These are phyloP conservation scores for Rhinopomastus cyanomelas DNA, from an alignment of 2,113 vertebrate species.

Conservation along the genomic window DNA sequence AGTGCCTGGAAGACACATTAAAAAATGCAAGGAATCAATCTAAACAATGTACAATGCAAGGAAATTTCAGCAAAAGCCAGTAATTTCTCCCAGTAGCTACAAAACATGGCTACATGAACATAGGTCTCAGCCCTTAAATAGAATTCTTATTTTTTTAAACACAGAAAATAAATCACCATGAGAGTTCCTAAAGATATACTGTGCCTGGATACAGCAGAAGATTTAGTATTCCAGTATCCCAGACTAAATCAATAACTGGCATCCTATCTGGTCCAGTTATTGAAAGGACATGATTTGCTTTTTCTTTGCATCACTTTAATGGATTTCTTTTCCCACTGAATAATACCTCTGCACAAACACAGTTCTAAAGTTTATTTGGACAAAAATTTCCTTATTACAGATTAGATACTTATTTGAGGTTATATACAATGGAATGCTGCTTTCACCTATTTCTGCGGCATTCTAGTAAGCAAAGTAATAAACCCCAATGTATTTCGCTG, in stretches of 20 bases:
- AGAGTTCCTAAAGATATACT: slow-evolving; percentile 53
- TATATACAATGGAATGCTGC: not conserved
- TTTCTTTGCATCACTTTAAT: slow-evolving; percentile 62
- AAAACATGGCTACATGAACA: not conserved
- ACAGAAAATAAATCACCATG: slow-evolving; percentile 39
- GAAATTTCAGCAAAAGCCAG: not conserved
- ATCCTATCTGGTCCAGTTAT: slow-evolving; percentile 59
- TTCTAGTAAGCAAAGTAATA: slow-evolving; percentile 4
- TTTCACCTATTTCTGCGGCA: not conserved
- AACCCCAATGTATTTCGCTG: not conserved
- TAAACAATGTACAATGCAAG: not conserved
- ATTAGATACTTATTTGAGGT: not conserved
- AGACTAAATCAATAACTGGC: slow-evolving; percentile 74
- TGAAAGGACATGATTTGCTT: slow-evolving; percentile 67
- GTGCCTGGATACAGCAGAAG: slow-evolving; percentile 55
- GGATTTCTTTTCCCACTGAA: slow-evolving; percentile 48
- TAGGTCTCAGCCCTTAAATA: slow-evolving; percentile 1
- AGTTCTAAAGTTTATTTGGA: slow-evolving; percentile 38
- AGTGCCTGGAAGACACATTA: not conserved
- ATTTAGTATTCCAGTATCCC: slow-evolving; percentile 65
- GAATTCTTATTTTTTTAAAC: slow-evolving; percentile 29
- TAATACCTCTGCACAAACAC: slow-evolving; percentile 34
- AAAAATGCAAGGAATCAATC: too few relatives aligned
- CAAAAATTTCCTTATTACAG: slow-evolving; percentile 40
- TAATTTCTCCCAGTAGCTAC: not conserved